Evolutionary conservation across 2,797 vertebrate species (phyloP), one percentile per base, ranked within the genome.

Genomic region (Thripadectes ignobilis): DNA sequence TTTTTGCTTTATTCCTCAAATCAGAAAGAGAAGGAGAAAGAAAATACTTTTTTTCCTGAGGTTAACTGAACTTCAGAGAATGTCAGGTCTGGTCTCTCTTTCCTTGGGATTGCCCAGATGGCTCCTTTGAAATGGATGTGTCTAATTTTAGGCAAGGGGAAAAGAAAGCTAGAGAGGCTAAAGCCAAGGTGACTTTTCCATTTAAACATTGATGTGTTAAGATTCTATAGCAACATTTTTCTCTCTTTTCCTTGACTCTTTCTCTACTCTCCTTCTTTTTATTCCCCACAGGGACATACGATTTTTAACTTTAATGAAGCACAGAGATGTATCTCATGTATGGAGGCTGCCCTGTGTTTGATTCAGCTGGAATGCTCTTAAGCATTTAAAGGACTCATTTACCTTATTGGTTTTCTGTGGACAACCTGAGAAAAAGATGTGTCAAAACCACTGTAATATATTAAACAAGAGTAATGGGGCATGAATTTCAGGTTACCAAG

Each of bases 91-190:
- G 20, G 41, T 89, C 49, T 88, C n/a, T 79, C 68, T 65, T 96
- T 96, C 69, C 79, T 85, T 78, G 90, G 66, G 79, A 87, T 92
- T 90, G 87, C 68, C 79, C 86, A 81, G 82, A 90, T 93, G 79
- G 55, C 24, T 94, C 38, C 74, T 96, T 96, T 92, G 90, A 97
- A 96, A 95, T 92, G 58, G 21, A 79, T 78, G 24, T 74, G 12
- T 71, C 72, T 95, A 95, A 97, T 96, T 96, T 96, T 92, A 96
- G 62, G 30, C 57, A 86, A 91, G 10, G 29, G 29, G 23, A 45
- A 62, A 94, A 63, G 52, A 63, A 52, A 85, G 18, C 41, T 39
- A 41, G 12, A 62, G 9, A 51, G 29, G 94, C 52, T 85, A 71
- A 92, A 74, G 65, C 84, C 84, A 97, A 95, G 79, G 84, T 95